Evolutionary conservation across 2,888 invertebrate species (phyloP).

Genomic region (Cyaniris semiargus): DNA sequence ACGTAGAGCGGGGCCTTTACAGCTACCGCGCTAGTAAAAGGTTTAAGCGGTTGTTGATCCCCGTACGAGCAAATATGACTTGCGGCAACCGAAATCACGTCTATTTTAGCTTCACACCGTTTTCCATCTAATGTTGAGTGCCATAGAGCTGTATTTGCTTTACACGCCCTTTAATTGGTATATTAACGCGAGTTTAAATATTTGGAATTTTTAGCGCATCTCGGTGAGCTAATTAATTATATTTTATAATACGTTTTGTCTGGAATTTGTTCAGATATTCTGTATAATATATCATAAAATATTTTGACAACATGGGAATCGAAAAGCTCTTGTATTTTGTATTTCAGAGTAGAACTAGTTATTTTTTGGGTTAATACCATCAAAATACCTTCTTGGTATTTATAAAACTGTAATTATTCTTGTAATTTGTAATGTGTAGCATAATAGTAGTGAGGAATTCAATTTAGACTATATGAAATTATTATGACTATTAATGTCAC

Average conservation of each 20-base stretch:
- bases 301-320: not conserved
- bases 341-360: not conserved
- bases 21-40: constrained; percentile 31
- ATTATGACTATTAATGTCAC: no score
- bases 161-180: not conserved
- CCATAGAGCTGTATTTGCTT: not conserved
- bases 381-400: no score
- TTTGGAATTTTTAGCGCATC: not conserved
- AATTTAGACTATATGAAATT: no score
- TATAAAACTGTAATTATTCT: no score
- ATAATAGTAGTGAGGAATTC: no score
- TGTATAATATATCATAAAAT: not conserved
- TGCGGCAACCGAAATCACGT: constrained; percentile 18
- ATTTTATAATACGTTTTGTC: constrained; percentile 16
- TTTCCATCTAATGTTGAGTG: not conserved
- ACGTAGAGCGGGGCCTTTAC: not conserved
- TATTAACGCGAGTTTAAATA: not conserved
- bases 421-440: no score
- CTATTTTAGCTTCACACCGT: constrained; percentile 17
- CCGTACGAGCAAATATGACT: constrained; percentile 32
- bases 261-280: constrained; percentile 5
- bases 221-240: constrained; percentile 2
- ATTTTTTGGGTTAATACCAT: no score
- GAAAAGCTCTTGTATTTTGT: not conserved
- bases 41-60: constrained; percentile 34